Evolutionary conservation across 2,113 vertebrate species (phyloP).

Genomic region (Aspiorhynchus laticeps): DNA sequence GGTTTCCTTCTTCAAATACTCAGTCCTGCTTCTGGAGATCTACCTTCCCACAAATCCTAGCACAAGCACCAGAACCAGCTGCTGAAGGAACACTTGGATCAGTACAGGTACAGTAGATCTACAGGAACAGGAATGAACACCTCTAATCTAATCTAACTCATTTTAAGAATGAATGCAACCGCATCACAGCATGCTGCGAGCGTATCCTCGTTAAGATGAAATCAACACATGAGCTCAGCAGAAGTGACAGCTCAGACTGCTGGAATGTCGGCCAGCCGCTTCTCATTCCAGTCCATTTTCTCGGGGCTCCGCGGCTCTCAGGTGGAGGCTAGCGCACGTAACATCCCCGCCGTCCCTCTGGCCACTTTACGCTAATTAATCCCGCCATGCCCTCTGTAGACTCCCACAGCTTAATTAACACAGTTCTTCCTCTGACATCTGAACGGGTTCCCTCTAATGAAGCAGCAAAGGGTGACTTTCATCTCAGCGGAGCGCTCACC

Average conservation of each 20-base stretch:
- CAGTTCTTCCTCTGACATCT: slow-evolving; percentile 65
- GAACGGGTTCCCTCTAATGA: slow-evolving; percentile 55
- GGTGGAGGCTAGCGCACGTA: background rate
- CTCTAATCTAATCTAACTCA: background rate
- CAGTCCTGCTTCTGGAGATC: background rate
- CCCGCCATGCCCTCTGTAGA: slow-evolving; percentile 70
- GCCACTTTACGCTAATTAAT: slow-evolving; percentile 76
- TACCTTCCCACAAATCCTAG: background rate
- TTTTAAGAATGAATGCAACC: background rate
- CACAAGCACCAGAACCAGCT: background rate
- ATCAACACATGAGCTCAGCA: background rate
- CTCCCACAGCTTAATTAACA: slow-evolving; percentile 74
- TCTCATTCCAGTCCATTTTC: background rate
- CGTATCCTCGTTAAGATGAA: background rate
- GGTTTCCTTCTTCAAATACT: background rate
- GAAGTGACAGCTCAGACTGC: slow-evolving; percentile 5
- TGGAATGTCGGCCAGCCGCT: background rate
- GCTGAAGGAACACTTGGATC: background rate
- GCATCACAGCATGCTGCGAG: background rate
- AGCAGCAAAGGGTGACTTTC: slow-evolving; percentile 27
- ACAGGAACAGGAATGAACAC: background rate
- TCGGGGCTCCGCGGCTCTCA: background rate
- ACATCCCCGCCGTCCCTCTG: slow-evolving; percentile 59
- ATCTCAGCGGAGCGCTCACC: slow-evolving; percentile 45
- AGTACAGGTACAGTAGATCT: background rate